Percentiles rank a stretch among this genome's conserved stretches.
These are phyloP conservation scores for Scaeva pyrastri DNA, from an alignment of 2,888 invertebrate genomes.

Conservation along the genomic window DNA sequence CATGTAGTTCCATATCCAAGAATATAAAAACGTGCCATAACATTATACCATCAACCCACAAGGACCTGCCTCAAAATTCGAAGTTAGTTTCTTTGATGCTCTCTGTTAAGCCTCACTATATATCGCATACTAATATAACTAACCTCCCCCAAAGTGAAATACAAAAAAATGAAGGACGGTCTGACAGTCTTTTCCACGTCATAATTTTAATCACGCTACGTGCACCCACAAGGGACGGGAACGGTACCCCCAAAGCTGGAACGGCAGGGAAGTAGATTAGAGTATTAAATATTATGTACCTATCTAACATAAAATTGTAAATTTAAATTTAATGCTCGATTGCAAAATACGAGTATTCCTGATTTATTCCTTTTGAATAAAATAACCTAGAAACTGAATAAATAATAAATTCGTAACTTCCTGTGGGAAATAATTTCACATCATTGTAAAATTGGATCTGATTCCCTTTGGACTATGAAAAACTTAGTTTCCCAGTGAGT, in stretches of 20 bases:
- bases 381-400: background rate
- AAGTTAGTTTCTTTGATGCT: background rate
- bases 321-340: constrained; percentile 3
- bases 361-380: background rate
- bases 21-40: no score
- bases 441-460: background rate
- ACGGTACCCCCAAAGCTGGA: no score
- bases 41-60: no score
- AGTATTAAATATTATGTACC: background rate
- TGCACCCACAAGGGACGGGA: background rate
- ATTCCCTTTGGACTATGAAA: background rate
- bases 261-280: background rate
- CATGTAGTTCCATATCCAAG: no score
- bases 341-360: background rate
- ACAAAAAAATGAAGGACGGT: background rate
- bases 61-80: no score
- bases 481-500: background rate
- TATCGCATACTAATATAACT: background rate
- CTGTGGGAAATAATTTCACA: background rate
- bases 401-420: background rate
- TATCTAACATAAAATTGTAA: background rate
- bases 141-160: background rate
- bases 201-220: background rate
- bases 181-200: background rate
- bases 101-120: background rate